Evolutionary conservation across 1,140 invertebrate species (phyloP), one percentile per base, ranked within the genome.

Genomic region (Pachyrhynchus sulphureomaculatus): DNA sequence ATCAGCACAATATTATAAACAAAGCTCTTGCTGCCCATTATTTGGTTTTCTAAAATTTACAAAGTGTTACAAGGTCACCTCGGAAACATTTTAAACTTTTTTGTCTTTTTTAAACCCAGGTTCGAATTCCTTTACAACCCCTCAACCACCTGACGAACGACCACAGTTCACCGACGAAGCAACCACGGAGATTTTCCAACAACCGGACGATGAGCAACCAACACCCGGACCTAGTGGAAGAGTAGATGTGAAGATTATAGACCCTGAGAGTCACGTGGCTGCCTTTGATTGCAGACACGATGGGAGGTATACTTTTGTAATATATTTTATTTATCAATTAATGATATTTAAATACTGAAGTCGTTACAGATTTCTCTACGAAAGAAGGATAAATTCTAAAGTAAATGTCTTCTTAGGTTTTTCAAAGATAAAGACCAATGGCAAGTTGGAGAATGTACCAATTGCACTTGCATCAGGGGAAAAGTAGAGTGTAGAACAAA

Each of bases 391-490:
- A n/a, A n/a, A n/a, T n/a, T n/a, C n/a, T n/a, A n/a, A n/a, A n/a
- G n/a, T n/a, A n/a, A n/a, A n/a, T n/a, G n/a, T n/a, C n/a, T 41
- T 34, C 18, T 37, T 17, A 60, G 59, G 26, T 52, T 71, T 44
- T 87, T 85, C 74, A 72, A 77, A 1, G 84, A 88, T 51, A 84
- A 84, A 9, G 81, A 86, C 54, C 77, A 77, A 34, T 88, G 85
- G 85, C 80, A 79, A 65, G 77, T 83, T 4, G 83, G 85, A 71
- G 78, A 79, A 54, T 89, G 88, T 73, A 85, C 84, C 0, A 76
- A 81, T 18, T 89, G 88, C 70, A 77, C 77, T 42, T 90, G 88
- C 68, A 73, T 70, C 34, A 62, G 68, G 10, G 83, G 85, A 4
- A 76, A 79, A 18, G 80, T 86, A 24, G 81, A 81, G 52, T 89